Conservation (phyloP, 2,797 vertebrate genomes). For the Podargus strigoides region DNA sequence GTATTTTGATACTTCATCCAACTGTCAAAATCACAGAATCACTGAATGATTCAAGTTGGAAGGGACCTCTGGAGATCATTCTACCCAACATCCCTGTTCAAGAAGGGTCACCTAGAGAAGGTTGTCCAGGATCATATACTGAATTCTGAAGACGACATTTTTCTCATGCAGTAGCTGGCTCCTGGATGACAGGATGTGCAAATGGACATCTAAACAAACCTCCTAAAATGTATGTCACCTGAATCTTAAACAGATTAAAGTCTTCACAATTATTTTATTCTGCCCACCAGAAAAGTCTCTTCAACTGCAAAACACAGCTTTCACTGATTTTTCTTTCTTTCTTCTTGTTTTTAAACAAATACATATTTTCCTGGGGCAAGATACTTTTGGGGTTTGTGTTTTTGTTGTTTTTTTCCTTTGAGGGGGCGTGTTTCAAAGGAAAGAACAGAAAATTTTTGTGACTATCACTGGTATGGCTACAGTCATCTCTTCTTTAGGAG, state of each 20-base stretch:
- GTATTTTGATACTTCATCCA: background rate
- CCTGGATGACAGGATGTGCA: background rate
- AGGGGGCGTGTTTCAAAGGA: background rate
- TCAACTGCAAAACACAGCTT: background rate
- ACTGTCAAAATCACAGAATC: background rate
- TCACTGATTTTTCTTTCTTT: background rate
- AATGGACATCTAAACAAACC: background rate
- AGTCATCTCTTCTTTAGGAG: background rate
- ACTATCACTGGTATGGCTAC: background rate
- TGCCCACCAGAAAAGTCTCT: background rate
- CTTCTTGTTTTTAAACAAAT: background rate
- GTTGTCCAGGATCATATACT: background rate
- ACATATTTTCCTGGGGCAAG: background rate
- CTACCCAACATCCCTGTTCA: background rate
- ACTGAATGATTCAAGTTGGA: background rate
- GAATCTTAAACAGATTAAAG: background rate
- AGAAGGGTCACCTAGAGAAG: background rate
- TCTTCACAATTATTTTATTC: background rate
- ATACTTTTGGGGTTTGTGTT: background rate
- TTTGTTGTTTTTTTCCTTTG: accelerated
- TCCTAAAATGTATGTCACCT: background rate
- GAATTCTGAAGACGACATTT: background rate
- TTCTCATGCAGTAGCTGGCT: background rate
- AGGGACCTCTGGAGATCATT: background rate
- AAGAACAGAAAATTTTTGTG: background rate